These are phyloP conservation scores for Nasonovia ribisnigri DNA, from an alignment of 2,888 invertebrate genomes.

Conservation along the genomic window DNA sequence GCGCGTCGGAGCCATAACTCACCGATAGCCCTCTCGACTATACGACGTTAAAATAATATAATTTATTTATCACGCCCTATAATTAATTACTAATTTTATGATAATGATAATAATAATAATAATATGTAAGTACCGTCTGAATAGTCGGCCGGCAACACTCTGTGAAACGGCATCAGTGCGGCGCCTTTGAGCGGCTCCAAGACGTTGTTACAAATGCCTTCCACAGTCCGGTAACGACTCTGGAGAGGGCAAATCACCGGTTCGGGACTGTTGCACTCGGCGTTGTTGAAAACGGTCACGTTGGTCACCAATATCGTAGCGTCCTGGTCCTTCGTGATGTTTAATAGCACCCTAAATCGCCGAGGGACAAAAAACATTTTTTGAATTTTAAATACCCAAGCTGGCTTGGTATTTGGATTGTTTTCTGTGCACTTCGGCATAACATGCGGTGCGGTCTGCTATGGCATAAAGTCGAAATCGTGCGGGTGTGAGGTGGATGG, in stretches of 20 bases:
- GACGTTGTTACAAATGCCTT: slow-evolving; percentile 85
- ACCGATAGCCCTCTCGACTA: no score
- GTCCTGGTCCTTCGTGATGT: slow-evolving; percentile 71
- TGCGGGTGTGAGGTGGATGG: neutral
- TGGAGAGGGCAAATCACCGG: slow-evolving; percentile 41
- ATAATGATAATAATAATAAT: neutral
- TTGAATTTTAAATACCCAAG: neutral
- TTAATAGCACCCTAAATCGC: slow-evolving; percentile 69
- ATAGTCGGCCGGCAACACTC: slow-evolving; percentile 82
- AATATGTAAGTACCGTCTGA: slow-evolving; percentile 76
- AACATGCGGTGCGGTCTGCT: neutral
- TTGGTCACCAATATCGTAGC: neutral
- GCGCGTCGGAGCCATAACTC: no score
- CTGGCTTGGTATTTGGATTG: neutral
- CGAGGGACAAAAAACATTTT: neutral
- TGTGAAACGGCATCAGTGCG: slow-evolving; percentile 80
- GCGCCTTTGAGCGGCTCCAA: slow-evolving; percentile 79
- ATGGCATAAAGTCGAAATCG: neutral
- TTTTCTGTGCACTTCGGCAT: neutral
- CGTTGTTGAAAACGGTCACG: slow-evolving; percentile 47
- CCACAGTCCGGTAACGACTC: slow-evolving; percentile 75
- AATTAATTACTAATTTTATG: neutral
- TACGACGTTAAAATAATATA: neutral
- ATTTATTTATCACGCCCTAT: neutral
- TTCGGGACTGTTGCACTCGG: slow-evolving; percentile 41